Evolutionary conservation across 2,888 invertebrate species (phyloP).

Genomic region (Xanthorhoe spadicearia): DNA sequence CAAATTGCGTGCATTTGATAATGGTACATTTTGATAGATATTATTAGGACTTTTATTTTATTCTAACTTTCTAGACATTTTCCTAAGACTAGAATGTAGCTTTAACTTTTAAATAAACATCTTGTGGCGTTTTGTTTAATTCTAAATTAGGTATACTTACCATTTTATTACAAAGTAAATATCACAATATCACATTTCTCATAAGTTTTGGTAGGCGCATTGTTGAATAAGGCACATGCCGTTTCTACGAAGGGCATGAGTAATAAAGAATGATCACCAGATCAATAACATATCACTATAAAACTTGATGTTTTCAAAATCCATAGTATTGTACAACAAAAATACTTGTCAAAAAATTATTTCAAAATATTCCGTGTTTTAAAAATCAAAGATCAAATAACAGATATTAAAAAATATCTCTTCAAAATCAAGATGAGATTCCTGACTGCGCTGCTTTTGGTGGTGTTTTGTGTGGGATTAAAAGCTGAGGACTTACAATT

Average conservation of each 20-base stretch:
- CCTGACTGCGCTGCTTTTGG: slow-evolving; percentile 35
- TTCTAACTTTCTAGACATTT: no score
- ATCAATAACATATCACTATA: not conserved
- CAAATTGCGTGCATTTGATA: no score
- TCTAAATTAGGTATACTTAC: no score
- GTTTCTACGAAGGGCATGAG: not conserved
- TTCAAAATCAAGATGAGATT: slow-evolving; percentile 22
- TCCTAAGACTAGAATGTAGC: no score
- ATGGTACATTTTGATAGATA: no score
- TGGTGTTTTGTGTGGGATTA: slow-evolving; percentile 34
- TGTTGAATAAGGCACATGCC: not conserved
- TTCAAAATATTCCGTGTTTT: no score
- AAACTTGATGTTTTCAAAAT: not conserved
- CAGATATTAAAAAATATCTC: not conserved
- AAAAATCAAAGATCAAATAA: not conserved
- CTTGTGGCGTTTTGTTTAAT: no score
- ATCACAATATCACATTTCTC: no score
- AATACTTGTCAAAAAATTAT: no score
- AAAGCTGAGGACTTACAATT: slow-evolving; percentile 56
- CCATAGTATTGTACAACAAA: not conserved
- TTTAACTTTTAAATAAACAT: no score
- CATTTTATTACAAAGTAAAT: no score
- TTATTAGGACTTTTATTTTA: no score
- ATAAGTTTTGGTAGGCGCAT: not conserved
- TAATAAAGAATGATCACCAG: not conserved